phyloP scores from a whole-genome alignment of 2,113 vertebrate species.

The Hiodon alosoides region DNA sequence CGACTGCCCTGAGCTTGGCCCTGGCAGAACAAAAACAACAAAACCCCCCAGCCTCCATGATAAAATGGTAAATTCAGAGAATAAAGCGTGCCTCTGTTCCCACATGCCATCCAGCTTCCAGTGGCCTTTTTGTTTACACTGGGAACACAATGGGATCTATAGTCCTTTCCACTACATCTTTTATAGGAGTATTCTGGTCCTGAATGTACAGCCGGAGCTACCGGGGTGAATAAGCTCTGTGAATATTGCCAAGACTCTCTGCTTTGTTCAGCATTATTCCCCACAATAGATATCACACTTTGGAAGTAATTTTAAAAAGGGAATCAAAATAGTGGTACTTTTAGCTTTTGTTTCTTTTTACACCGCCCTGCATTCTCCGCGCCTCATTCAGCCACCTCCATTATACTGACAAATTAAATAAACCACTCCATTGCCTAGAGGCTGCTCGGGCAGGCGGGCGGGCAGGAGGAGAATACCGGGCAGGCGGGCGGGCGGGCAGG shows the following conservation, averaged over 20 bases:
- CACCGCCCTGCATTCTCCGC: constrained; percentile 75
- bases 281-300: constrained; percentile 97
- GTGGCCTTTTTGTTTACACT: constrained; percentile 93
- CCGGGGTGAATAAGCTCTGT: constrained; percentile 84
- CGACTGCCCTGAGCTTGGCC: constrained; percentile 18
- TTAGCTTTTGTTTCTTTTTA: constrained; percentile 91
- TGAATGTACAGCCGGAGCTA: constrained; percentile 79
- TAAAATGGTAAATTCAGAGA: constrained; percentile 63
- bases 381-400: constrained; percentile 87
- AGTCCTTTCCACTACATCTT: constrained; percentile 82
- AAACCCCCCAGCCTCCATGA: constrained; percentile 54
- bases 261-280: constrained; percentile 89
- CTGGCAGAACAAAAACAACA: constrained; percentile 37
- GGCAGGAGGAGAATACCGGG: constrained; percentile 57
- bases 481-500: background rate
- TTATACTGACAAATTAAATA: constrained; percentile 99
- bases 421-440: constrained; percentile 84
- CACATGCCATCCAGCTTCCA: constrained; percentile 82
- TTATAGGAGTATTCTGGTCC: constrained; percentile 87
- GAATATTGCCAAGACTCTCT: constrained; percentile 90
- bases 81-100: constrained; percentile 72
- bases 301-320: constrained; percentile 97
- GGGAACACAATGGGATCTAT: constrained; percentile 82
- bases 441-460: constrained; percentile 62
- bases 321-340: constrained; percentile 99